Evolutionary conservation across 2,113 vertebrate species (phyloP).

Genomic region (Puntigrus tetrazona): DNA sequence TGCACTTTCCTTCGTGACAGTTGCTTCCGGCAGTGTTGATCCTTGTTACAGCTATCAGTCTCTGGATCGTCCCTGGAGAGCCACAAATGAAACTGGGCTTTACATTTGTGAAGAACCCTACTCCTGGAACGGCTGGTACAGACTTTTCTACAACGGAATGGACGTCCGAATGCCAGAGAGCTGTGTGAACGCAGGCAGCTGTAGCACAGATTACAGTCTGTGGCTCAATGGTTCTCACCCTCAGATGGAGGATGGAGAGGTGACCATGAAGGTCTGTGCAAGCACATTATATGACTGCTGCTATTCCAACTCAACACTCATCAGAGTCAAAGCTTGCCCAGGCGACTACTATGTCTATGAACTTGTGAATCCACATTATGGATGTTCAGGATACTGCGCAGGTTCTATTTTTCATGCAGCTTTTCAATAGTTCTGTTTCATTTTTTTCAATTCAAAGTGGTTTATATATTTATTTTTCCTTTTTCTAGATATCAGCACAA

Average conservation of each 20-base stretch:
- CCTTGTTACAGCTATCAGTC: slow-evolving; percentile 28
- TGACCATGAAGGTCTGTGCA: slow-evolving; percentile 14
- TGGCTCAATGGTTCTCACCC: slow-evolving; percentile 46
- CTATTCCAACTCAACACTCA: neutral
- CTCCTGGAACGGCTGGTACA: slow-evolving; percentile 52
- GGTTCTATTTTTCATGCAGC: neutral
- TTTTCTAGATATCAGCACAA: neutral
- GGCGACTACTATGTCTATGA: slow-evolving; percentile 35
- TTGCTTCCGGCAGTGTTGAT: neutral
- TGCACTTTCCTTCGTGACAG: neutral
- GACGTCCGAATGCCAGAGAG: slow-evolving; percentile 45
- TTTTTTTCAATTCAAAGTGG: too few relatives aligned
- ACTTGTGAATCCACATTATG: neutral
- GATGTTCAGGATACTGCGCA: slow-evolving; percentile 23
- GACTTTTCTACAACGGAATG: slow-evolving; percentile 22
- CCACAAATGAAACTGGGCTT: neutral
- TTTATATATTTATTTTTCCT: too few relatives aligned
- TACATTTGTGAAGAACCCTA: neutral
- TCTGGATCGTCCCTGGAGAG: slow-evolving; percentile 45
- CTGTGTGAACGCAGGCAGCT: slow-evolving; percentile 17
- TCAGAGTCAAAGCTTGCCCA: slow-evolving; percentile 34
- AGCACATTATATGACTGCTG: neutral
- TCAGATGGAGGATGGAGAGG: slow-evolving; percentile 32
- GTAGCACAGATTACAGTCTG: slow-evolving; percentile 36
- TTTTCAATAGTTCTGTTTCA: neutral